Percentiles rank a stretch among this genome's conserved stretches.
Evolutionary conservation across 2,888 invertebrate species (phyloP).

Genomic region (Folsomia candida): DNA sequence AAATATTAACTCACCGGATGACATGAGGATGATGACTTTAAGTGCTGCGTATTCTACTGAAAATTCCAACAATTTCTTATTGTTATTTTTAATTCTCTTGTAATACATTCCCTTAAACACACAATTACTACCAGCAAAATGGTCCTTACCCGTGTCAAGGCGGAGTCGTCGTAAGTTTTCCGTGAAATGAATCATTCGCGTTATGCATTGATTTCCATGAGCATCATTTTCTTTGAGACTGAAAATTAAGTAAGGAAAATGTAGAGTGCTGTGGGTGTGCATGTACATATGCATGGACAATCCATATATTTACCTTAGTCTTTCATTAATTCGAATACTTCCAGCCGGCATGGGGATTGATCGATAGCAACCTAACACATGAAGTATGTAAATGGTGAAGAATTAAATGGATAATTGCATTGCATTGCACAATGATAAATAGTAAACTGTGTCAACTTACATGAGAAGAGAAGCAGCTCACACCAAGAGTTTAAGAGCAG

Average conservation of each 20-base stretch:
- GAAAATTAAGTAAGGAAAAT: no score
- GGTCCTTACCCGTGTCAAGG: constrained; percentile 87
- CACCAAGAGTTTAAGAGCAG: constrained; percentile 97
- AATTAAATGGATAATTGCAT: not conserved
- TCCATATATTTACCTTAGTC: no score
- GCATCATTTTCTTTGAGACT: constrained; percentile 51
- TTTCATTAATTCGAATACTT: constrained; percentile 50
- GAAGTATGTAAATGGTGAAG: no score
- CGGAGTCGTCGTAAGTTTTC: constrained; percentile 84
- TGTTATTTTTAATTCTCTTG: no score
- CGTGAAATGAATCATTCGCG: constrained; percentile 90
- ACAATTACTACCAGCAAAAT: no score
- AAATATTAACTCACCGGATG: constrained; percentile 82
- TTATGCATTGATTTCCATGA: constrained; percentile 66
- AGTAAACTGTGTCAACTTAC: no score
- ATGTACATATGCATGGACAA: no score
- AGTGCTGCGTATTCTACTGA: constrained; percentile 96
- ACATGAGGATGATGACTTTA: constrained; percentile 88
- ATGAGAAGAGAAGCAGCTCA: constrained; percentile 83
- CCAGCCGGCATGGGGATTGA: constrained; percentile 55
- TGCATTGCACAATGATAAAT: constrained; percentile 72
- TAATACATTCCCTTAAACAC: no score
- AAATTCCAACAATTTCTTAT: no score
- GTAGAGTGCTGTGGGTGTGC: no score
- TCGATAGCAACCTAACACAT: constrained; percentile 90